Percentiles rank a stretch among this genome's conserved stretches.
phyloP scores from a whole-genome alignment of 2,113 vertebrate genomes.

The Hyla sarda region DNA sequence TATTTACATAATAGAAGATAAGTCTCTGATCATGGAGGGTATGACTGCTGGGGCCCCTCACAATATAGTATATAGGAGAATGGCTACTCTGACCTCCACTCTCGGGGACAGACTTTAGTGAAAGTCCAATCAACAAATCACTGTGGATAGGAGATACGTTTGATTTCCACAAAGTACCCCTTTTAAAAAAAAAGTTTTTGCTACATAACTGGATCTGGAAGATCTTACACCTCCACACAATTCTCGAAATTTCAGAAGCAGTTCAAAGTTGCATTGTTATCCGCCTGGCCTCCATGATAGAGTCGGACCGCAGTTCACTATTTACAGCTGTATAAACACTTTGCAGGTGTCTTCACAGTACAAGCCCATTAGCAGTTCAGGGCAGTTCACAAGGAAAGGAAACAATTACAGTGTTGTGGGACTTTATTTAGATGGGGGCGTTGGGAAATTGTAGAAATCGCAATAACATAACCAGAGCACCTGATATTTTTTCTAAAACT shows the following conservation, averaged over 20 bases:
- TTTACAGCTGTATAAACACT: slow-evolving; percentile 48
- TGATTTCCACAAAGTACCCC: neutral
- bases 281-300: neutral
- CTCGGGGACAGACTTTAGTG: no score
- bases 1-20: no score
- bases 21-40: no score
- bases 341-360: slow-evolving; percentile 29
- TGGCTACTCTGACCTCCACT: no score
- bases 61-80: no score
- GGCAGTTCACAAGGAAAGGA: slow-evolving; percentile 35
- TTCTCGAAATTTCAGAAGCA: neutral
- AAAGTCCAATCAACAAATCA: no score
- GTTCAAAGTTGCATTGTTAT: neutral
- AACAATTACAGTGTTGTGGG: slow-evolving; percentile 12
- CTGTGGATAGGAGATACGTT: no score
- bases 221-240: neutral
- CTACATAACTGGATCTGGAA: neutral
- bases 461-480: neutral
- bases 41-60: no score
- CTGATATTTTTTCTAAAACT: neutral
- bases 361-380: slow-evolving; percentile 35
- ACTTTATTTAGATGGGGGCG: no score
- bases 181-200: neutral
- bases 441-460: neutral
- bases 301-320: neutral